Evolutionary conservation across 1,140 invertebrate species (phyloP), one percentile per base, ranked within the genome.

Genomic region (Drosophila pseudoobscura): DNA sequence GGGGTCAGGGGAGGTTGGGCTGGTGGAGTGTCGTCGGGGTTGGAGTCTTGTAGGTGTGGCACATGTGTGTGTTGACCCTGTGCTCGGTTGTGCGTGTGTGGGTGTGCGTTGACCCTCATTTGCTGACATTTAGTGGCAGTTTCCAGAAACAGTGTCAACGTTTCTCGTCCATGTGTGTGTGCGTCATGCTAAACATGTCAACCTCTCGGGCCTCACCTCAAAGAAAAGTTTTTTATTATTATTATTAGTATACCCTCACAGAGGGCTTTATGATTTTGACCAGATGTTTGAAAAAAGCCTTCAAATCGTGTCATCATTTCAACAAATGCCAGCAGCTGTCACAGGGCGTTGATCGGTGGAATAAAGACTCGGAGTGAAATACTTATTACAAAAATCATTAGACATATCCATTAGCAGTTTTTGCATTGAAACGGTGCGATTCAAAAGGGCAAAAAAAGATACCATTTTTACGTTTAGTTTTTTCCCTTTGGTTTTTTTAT

Each of bases 51-150:
- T 41, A 31, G 61, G 72, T 75, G 52, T 75, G 72, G 43, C 62
- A 22, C 57, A 24, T 66, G 46, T 71, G 17, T 45, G 35, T 49
- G 22, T 1, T 39, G 35, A 39, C 35, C 35, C 35, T 41, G 46
- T 35, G 24, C 24, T 15, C n/a, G 52, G 1, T 11, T 50, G 47
- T 15, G 22, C 26, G 47, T 55, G 8, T 62, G 26, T 7, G 29
- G 45, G 17, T 63, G 47, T 59, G 68, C 69, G 79, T 66, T 87
- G 83, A 88, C 83, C 83, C 83, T 87, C 83, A 87, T 87, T 87
- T 87, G 83, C 70, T 83, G 83, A 83, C 83, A 88, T 87, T 87
- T 87, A 88, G 78, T 88, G 78, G 83, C 65, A 59, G 54, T 77
- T 70, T 76, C 56, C 57, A 62, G 63, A 64, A 65, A 65, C 55